phyloP scores from a whole-genome alignment of 2,113 vertebrate species.

The Mormoops blainvillei region DNA sequence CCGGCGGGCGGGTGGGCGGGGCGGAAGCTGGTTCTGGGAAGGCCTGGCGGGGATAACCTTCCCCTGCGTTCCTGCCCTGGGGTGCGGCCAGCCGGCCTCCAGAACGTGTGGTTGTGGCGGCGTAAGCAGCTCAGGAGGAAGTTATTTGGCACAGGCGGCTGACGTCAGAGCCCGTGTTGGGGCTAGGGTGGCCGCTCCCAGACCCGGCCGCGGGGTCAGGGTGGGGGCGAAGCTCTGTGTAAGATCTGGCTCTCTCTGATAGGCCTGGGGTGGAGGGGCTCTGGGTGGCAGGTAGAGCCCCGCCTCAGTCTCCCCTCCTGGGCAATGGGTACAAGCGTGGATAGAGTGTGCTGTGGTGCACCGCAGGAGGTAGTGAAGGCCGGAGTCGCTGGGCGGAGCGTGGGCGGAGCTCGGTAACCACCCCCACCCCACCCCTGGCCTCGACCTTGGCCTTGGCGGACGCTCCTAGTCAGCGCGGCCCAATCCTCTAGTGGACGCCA shows the following conservation, averaged over 20 bases:
- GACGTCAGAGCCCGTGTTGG: slow-evolving; percentile 24
- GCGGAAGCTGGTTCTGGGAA: slow-evolving; percentile 12
- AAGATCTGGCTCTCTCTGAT: not conserved
- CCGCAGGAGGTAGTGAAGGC: not conserved
- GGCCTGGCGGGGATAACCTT: not conserved
- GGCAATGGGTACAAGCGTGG: not conserved
- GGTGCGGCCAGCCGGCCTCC: not conserved
- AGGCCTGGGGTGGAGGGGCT: not conserved
- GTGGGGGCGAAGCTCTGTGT: not conserved
- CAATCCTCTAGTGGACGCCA: not conserved
- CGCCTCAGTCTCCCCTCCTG: not conserved
- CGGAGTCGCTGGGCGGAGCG: too few species aligned
- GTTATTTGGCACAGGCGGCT: slow-evolving; percentile 13
- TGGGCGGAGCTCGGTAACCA: not conserved
- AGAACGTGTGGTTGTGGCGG: not conserved
- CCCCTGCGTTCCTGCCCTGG: not conserved
- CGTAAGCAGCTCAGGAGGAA: slow-evolving; percentile 31
- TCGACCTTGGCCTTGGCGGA: not conserved
- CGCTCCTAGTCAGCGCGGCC: not conserved
- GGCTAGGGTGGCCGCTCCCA: not conserved
- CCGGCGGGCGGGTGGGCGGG: not conserved
- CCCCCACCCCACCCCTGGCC: not conserved
- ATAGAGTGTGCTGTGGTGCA: not conserved
- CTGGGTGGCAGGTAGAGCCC: not conserved
- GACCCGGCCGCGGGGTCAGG: not conserved